These are phyloP conservation scores for Rhyacophila evoluta DNA, from an alignment of 2,888 invertebrate species.

Conservation along the genomic window DNA sequence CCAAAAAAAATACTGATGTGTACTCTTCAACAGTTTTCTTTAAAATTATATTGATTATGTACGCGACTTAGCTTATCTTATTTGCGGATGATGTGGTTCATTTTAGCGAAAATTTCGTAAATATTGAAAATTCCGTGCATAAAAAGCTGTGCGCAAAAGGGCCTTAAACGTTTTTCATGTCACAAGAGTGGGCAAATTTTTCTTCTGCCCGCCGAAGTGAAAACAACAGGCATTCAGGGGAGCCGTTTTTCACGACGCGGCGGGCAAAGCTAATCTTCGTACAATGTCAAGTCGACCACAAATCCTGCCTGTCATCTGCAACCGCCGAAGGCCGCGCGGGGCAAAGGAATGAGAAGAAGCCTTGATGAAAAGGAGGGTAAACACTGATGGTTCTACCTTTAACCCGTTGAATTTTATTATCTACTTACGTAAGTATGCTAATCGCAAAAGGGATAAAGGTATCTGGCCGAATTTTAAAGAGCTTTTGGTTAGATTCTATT, in stretches of 20 bases:
- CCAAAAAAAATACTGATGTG: too few species aligned
- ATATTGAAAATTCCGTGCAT: neutral
- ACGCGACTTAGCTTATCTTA: neutral
- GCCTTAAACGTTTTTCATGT: constrained; percentile 15
- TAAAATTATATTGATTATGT: too few species aligned
- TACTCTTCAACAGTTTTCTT: too few species aligned
- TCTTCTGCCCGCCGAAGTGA: constrained; percentile 22
- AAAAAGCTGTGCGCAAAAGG: neutral
- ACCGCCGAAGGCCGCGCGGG: constrained; percentile 28
- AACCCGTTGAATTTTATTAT: constrained; percentile 31
- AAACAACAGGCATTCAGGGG: constrained; percentile 36
- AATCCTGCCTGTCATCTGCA: constrained; percentile 52
- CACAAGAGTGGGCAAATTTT: constrained; percentile 9
- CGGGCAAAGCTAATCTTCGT: constrained; percentile 47
- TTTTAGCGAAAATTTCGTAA: neutral
- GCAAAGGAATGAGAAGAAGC: neutral
- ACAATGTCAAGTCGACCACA: constrained; percentile 51
- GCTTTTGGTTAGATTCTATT: neutral
- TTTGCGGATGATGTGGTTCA: neutral
- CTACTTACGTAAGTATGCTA: constrained; percentile 28
- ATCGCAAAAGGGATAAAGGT: constrained; percentile 2
- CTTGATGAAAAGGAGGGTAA: constrained; percentile 20
- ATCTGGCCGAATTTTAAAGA: neutral
- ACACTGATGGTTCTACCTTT: constrained; percentile 33
- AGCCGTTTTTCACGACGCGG: constrained; percentile 35